phyloP scores from a whole-genome alignment of 2,797 vertebrate species.

The Girardinus metallicus region DNA sequence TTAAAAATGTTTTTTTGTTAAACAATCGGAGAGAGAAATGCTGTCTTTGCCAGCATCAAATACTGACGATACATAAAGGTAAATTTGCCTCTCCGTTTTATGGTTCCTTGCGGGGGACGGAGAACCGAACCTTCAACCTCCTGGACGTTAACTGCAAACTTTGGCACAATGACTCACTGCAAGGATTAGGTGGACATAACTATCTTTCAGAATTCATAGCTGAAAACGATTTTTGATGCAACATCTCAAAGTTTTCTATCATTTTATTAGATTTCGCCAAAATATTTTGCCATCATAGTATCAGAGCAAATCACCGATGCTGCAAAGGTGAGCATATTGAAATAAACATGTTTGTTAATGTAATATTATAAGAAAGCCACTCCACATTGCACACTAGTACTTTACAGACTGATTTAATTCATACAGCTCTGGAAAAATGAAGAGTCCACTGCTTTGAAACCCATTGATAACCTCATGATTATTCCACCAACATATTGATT shows the following conservation, averaged over 20 bases:
- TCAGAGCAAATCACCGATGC: no score
- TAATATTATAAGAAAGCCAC: background rate
- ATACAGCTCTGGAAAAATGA: no score
- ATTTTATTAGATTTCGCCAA: background rate
- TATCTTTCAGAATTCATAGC: background rate
- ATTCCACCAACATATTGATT: no score
- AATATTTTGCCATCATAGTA: background rate
- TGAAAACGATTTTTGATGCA: background rate
- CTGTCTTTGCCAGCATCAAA: background rate
- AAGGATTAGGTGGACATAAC: background rate
- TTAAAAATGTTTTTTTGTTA: background rate
- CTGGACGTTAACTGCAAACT: background rate
- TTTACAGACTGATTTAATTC: background rate
- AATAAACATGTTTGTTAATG: no score
- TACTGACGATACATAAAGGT: background rate
- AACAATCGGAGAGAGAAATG: background rate
- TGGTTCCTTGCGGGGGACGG: background rate
- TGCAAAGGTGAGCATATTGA: no score
- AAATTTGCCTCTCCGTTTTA: background rate
- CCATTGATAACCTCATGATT: no score
- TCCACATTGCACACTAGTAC: background rate
- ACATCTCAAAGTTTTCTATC: background rate
- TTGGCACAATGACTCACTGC: background rate
- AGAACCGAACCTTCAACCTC: background rate
- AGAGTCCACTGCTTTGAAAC: no score